These are phyloP conservation scores for chimpanzee (Pan troglodytes) DNA, from an alignment of 2,113 vertebrate species.

Conservation along the genomic window NHGRI_mPanTro3-v2.1_pri NC_072402.2:166395501-166396000, in stretches of 20 bases:
- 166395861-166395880: neutral
- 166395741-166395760: neutral
- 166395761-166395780: slow-evolving; percentile 14
- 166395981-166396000: neutral
- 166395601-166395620: neutral
- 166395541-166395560: neutral
- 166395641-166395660: neutral
- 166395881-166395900: neutral
- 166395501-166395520: neutral
- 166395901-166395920: neutral
- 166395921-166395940: neutral
- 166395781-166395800: neutral
- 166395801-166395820: neutral
- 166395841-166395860: neutral
- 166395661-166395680: neutral
- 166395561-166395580: neutral
- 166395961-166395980: neutral
- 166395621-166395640: neutral
- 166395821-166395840: neutral
- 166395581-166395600: neutral
- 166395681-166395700: neutral
- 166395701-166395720: neutral
- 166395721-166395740: neutral
- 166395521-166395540: accelerated
- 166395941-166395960: neutral